A percentile compares a stretch with the other conserved stretches of the same genome.
Conservation (phyloP, 2,113 vertebrate species). For the Pyxicephalus adspersus region DNA sequence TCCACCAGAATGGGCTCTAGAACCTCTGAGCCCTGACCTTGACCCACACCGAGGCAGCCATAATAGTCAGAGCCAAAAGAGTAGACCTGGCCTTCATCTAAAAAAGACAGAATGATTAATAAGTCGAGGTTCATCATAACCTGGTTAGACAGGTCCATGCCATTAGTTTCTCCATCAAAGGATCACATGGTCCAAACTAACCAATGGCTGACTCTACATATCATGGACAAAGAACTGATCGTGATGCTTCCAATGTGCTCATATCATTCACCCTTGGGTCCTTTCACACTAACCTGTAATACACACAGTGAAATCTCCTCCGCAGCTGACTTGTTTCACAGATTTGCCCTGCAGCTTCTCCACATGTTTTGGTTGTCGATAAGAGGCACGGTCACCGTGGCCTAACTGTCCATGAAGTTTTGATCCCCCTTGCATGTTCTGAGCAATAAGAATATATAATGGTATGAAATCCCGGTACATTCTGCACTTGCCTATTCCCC, state of each 20-base stretch:
- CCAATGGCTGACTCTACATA: no score
- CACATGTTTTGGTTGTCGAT: conserved; percentile 91
- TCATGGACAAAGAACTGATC: no score
- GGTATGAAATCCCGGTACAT: background rate
- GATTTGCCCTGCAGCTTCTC: conserved; percentile 94
- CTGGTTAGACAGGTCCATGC: no score
- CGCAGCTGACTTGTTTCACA: conserved; percentile 92
- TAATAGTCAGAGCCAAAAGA: conserved; percentile 98
- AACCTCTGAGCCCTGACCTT: conserved; percentile 79
- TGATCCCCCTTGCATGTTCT: conserved; percentile 95
- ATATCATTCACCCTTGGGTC: no score
- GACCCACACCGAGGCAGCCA: conserved; percentile 90
- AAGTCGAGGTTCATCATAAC: background rate
- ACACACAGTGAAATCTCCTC: conserved; percentile 94
- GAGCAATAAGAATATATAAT: conserved; percentile 6
- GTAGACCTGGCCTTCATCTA: conserved; percentile 96
- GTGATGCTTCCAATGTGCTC: no score
- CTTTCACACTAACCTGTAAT: conserved; percentile 80
- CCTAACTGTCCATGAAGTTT: conserved; percentile 96
- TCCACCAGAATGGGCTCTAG: conserved; percentile 88
- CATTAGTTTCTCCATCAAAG: no score
- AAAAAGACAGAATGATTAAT: conserved; percentile 45
- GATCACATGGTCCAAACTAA: no score
- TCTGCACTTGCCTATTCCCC: background rate
- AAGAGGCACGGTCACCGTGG: conserved; percentile 94